Percentiles rank a stretch among this genome's conserved stretches.
phyloP scores from a whole-genome alignment of 2,797 vertebrate genomes.

The Clamator glandarius region DNA sequence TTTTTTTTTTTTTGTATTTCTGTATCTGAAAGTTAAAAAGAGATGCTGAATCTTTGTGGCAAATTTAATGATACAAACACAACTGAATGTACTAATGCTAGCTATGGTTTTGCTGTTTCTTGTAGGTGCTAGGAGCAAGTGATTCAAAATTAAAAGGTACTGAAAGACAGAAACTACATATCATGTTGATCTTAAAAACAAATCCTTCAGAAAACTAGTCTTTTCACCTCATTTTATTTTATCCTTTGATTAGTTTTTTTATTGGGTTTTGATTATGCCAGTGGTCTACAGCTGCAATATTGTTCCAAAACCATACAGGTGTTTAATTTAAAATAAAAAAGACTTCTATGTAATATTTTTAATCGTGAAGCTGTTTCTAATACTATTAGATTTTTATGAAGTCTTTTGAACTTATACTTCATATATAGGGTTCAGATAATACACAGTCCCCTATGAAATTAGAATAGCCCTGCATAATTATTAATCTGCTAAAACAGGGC shows the following conservation, averaged over 20 bases:
- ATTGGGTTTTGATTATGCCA: background rate
- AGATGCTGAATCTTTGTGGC: background rate
- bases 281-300: background rate
- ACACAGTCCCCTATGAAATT: background rate
- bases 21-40: background rate
- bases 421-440: background rate
- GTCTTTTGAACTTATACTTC: background rate
- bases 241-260: background rate
- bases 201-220: background rate
- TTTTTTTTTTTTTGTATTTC: too few species aligned
- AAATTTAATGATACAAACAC: background rate
- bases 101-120: background rate
- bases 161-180: background rate
- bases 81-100: background rate
- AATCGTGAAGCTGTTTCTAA: background rate
- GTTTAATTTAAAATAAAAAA: slow-evolving; percentile 41
- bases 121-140: background rate
- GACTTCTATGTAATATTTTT: background rate
- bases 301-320: background rate
- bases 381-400: background rate
- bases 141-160: background rate
- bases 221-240: background rate
- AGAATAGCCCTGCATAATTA: background rate
- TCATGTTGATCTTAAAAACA: background rate
- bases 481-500: background rate